These are phyloP conservation scores for Acrobasis repandana DNA, from an alignment of 2,888 invertebrate species.

Conservation along the genomic window DNA sequence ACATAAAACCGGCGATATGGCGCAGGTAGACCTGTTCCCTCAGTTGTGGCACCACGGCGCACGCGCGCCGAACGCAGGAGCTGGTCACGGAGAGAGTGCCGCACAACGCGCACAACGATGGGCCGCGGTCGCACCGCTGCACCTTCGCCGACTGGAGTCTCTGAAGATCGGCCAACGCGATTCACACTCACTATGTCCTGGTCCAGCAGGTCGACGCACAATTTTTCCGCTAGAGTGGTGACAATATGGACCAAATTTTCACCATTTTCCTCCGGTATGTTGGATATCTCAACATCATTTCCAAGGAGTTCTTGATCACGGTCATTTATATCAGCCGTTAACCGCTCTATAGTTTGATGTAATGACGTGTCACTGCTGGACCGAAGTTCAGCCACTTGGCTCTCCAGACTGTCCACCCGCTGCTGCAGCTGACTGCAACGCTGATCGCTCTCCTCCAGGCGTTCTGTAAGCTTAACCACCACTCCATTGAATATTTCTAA, in stretches of 20 bases:
- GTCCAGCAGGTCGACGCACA: neutral
- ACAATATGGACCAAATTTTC: slow-evolving; percentile 15
- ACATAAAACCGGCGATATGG: neutral
- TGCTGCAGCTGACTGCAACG: too few species aligned
- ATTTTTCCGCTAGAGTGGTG: neutral
- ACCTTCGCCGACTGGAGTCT: neutral
- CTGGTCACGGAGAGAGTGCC: slow-evolving; percentile 12
- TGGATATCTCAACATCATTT: slow-evolving; percentile 12
- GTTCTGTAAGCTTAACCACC: too few species aligned
- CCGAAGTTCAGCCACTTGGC: too few species aligned
- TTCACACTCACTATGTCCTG: slow-evolving; percentile 2
- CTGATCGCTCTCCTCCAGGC: too few species aligned
- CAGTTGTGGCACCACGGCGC: slow-evolving; percentile 19
- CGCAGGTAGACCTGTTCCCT: neutral
- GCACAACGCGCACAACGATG: slow-evolving; percentile 19
- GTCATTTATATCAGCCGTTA: neutral
- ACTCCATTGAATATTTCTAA: too few species aligned
- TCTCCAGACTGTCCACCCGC: too few species aligned
- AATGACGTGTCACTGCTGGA: too few species aligned
- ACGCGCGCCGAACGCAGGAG: slow-evolving; percentile 18
- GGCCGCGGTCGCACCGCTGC: slow-evolving; percentile 9
- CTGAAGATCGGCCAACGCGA: neutral
- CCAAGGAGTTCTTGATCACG: neutral
- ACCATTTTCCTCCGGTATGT: slow-evolving; percentile 11
- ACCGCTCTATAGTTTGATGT: too few species aligned